A percentile compares a stretch with the other conserved stretches of the same genome.
phyloP scores from a whole-genome alignment of 2,113 vertebrate genomes.

The Xenus cinereus region DNA sequence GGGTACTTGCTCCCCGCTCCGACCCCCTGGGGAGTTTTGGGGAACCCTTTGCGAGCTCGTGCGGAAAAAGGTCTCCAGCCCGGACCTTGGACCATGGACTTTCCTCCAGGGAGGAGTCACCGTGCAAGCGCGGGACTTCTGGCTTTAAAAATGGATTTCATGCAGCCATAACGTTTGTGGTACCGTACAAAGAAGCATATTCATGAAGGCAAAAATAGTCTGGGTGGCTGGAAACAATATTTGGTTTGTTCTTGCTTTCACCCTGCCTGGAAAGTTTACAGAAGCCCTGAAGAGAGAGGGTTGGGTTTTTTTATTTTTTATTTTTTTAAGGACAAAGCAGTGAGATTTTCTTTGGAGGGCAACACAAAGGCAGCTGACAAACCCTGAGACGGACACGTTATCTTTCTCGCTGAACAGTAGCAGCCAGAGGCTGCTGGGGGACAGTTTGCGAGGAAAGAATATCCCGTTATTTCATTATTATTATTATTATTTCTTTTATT shows the following conservation, averaged over 20 bases:
- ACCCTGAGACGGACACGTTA: neutral
- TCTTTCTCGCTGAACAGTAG: neutral
- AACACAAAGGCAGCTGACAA: neutral
- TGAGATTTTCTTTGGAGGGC: neutral
- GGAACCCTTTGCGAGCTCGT: neutral
- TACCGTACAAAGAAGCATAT: conserved; percentile 78
- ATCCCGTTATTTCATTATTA: neutral
- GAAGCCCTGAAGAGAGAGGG: neutral
- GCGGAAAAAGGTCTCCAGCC: neutral
- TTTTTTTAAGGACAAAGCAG: neutral
- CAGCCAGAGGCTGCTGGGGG: neutral
- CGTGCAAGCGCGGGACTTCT: conserved; percentile 51
- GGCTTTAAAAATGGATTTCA: conserved; percentile 76
- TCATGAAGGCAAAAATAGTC: conserved; percentile 67
- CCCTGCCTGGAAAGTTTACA: conserved; percentile 55
- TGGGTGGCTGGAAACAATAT: conserved; percentile 72
- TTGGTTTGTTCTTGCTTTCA: conserved; percentile 66
- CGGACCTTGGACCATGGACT: neutral
- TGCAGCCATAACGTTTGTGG: conserved; percentile 80
- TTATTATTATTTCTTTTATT: neutral
- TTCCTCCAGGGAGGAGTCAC: neutral
- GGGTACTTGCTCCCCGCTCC: neutral
- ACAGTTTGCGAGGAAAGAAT: neutral
- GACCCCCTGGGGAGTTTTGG: neutral
- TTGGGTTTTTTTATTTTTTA: too few species aligned